Evolutionary conservation across 2,888 invertebrate genomes (phyloP), one percentile per base, ranked within the genome.

Genomic region (Phortica okadai): DNA sequence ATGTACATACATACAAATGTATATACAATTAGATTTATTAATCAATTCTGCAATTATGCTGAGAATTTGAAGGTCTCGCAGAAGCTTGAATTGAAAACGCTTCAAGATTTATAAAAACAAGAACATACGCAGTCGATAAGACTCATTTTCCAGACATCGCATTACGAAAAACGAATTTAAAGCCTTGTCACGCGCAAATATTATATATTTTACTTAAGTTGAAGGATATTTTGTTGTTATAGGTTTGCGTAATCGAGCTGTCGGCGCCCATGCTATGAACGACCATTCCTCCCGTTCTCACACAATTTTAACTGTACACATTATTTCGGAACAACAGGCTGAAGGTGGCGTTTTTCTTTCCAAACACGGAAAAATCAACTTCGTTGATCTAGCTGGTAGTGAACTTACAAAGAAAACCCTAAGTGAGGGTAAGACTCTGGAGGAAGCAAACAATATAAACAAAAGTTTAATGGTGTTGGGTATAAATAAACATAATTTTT

Each of bases 401-500:
- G 98, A 98, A 92, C 97, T 98, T 94, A 97, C 98, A 5, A 98
- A 97, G 90, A 96, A 96, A 90, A 98, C 97, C 0, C 94, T 95
- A 84, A 97, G 96, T 90, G 96, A 95, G 86, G 97, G 96, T 73
- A 97, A 95, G 91, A 97, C 97, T 0, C 91, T 98, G 80, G 96
- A 97, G 88, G 98, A 98, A 90, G 98, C 98, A 0, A 98, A 98
- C 89, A 98, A 98, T 91, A 98, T 98, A 82, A 98, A 98, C 90
- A 97, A 97, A 90, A 98, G 98, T 89, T 93, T 98, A 0, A 97
- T 98, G 95, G 98, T 98, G 6, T 92, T 98, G 83, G 98, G 97
- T 96, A 88, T 93, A 81, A 73, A 8, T n/a, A 42, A 11, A 58
- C 7, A 5, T n/a, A 14, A 14, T 59, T 59, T 6, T 59, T 25